Conservation (phyloP, 2,113 vertebrate genomes). For the Heteronetta atricapilla region DNA sequence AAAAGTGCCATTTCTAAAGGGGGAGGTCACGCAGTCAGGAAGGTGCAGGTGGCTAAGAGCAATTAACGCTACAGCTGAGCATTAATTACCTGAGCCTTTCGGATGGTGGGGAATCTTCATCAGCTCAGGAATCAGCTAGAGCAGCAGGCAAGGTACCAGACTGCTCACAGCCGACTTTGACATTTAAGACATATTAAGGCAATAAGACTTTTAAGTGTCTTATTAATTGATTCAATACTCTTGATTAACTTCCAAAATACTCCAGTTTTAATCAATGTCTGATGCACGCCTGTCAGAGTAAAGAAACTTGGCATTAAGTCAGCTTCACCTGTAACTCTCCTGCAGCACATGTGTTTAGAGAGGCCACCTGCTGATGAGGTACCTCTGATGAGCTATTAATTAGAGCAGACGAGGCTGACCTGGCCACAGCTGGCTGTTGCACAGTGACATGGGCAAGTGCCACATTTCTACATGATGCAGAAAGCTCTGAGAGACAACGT, state of each 20-base stretch:
- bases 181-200: not conserved
- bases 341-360: rapidly evolving
- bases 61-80: not conserved
- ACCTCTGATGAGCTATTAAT: not conserved
- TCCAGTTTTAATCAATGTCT: not conserved
- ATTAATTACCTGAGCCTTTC: not conserved
- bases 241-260: not conserved
- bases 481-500: not conserved
- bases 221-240: not conserved
- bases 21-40: not conserved
- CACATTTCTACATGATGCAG: not conserved
- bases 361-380: not conserved
- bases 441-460: not conserved
- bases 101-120: not conserved
- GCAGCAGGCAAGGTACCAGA: not conserved
- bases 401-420: not conserved
- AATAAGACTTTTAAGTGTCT: not conserved
- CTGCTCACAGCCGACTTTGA: not conserved
- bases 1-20: not conserved
- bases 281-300: not conserved
- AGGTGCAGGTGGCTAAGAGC: not conserved
- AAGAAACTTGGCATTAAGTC: not conserved
- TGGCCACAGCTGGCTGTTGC: not conserved
- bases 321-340: not conserved
- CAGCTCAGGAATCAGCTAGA: not conserved